Conservation (phyloP, 1,140 invertebrate genomes). For the Heliconius nattereri region DNA sequence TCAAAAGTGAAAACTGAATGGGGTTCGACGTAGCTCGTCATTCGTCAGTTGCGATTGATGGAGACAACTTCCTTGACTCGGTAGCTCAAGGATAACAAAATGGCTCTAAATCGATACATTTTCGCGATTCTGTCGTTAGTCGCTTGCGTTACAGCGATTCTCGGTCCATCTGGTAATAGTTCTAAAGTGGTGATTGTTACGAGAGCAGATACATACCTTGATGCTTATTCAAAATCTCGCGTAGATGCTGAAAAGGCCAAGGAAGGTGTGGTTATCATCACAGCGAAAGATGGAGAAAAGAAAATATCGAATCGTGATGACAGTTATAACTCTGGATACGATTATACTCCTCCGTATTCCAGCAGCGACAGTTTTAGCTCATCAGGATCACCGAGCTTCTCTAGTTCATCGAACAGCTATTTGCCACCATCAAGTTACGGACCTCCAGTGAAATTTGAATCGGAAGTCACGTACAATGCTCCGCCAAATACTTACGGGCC, state of each 20-base stretch:
- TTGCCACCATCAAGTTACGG: conserved; percentile 57
- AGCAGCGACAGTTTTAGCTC: conserved; percentile 58
- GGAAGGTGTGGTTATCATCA: conserved; percentile 72
- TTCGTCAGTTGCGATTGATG: conserved; percentile 74
- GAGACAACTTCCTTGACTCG: conserved; percentile 68
- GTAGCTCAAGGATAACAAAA: conserved; percentile 61
- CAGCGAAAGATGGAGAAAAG: conserved; percentile 74
- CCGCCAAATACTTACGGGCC: conserved; percentile 66
- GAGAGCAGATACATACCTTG: conserved; percentile 72
- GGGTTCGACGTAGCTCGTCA: conserved; percentile 62
- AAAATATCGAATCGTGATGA: conserved; percentile 73
- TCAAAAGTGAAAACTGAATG: conserved; percentile 80
- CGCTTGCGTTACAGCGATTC: conserved; percentile 62
- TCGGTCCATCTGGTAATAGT: conserved; percentile 59
- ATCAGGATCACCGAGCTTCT: conserved; percentile 51
- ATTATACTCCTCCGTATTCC: conserved; percentile 64
- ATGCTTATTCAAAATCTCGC: conserved; percentile 72
- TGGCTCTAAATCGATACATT: conserved; percentile 55
- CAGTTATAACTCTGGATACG: conserved; percentile 65
- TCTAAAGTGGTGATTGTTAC: conserved; percentile 54
- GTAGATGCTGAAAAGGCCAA: conserved; percentile 75
- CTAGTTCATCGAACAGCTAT: conserved; percentile 57
- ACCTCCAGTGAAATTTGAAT: conserved; percentile 65
- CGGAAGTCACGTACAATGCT: conserved; percentile 65
- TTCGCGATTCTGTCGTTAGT: conserved; percentile 51